These are phyloP conservation scores for Eupristina koningsbergeri DNA, from an alignment of 1,140 invertebrate species.

Conservation along the genomic window DNA sequence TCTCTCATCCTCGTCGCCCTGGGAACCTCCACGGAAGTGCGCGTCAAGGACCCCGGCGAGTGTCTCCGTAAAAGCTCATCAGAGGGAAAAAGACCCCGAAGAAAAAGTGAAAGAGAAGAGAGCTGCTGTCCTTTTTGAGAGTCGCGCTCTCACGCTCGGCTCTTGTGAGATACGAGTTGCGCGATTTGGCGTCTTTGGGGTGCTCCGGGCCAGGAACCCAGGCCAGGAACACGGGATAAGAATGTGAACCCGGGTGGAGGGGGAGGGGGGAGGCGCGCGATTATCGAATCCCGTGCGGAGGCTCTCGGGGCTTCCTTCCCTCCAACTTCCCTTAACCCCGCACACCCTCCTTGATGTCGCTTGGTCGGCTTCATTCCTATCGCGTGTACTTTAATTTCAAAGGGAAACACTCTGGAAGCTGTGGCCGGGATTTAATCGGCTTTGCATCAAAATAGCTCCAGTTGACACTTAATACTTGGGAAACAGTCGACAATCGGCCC, in stretches of 20 bases:
- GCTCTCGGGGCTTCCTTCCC: neutral
- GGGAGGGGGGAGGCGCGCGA: neutral
- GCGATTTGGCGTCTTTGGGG: neutral
- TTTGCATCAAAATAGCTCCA: conserved; percentile 14
- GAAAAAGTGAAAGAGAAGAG: neutral
- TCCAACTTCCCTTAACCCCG: neutral
- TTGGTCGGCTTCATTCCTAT: conserved; percentile 15
- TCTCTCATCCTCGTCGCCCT: neutral
- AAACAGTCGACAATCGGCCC: neutral
- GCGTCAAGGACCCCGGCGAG: too few relatives aligned
- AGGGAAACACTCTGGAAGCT: conserved; percentile 7
- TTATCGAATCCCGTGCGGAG: neutral
- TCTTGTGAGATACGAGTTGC: conserved; percentile 1
- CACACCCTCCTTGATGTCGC: neutral
- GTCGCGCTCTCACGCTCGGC: conserved; percentile 42
- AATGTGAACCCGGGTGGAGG: neutral
- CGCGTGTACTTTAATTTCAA: conserved; percentile 11
- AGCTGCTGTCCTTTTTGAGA: conserved; percentile 5
- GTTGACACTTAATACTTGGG: neutral
- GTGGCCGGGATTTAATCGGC: neutral
- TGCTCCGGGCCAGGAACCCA: too few relatives aligned
- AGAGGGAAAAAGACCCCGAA: neutral
- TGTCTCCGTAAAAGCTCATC: neutral
- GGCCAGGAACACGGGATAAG: too few relatives aligned
- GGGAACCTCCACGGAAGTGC: neutral